These are phyloP conservation scores for Sussaba pulchella DNA, from an alignment of 2,888 invertebrate genomes.

Conservation along the genomic window DNA sequence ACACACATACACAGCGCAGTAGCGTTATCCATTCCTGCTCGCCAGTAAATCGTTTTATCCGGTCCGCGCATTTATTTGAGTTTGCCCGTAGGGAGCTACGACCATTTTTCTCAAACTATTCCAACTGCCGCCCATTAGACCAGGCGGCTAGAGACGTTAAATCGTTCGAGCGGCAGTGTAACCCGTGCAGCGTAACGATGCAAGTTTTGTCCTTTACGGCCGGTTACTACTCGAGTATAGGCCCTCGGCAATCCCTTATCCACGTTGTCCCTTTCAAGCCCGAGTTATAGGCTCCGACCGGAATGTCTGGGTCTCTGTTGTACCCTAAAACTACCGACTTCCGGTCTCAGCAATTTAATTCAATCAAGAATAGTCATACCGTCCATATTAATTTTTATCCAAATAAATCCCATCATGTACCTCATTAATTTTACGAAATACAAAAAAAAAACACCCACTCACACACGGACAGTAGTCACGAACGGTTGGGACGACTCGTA, in stretches of 20 bases:
- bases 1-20: conserved; percentile 52
- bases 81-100: conserved; percentile 73
- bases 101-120: conserved; percentile 81
- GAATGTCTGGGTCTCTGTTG: not conserved
- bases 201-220: conserved; percentile 75
- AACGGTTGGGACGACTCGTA: too few species aligned
- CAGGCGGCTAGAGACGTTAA: conserved; percentile 75
- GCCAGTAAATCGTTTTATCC: conserved; percentile 81
- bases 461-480: too few species aligned
- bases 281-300: conserved; percentile 17
- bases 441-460: too few species aligned
- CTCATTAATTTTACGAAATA: too few species aligned
- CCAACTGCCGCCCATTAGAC: conserved; percentile 78
- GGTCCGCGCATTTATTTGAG: conserved; percentile 78
- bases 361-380: not conserved
- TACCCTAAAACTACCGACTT: not conserved
- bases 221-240: conserved; percentile 69
- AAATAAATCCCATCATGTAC: too few species aligned
- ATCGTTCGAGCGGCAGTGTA: conserved; percentile 71
- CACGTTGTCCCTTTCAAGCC: conserved; percentile 53
- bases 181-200: conserved; percentile 73
- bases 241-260: conserved; percentile 60
- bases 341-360: not conserved
- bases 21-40: conserved; percentile 77
- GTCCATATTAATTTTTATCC: too few species aligned